A percentile compares a stretch with the other conserved stretches of the same genome.
Evolutionary conservation across 2,113 vertebrate species (phyloP).

Genomic region (Calyptommatus sinebrachiatus): DNA sequence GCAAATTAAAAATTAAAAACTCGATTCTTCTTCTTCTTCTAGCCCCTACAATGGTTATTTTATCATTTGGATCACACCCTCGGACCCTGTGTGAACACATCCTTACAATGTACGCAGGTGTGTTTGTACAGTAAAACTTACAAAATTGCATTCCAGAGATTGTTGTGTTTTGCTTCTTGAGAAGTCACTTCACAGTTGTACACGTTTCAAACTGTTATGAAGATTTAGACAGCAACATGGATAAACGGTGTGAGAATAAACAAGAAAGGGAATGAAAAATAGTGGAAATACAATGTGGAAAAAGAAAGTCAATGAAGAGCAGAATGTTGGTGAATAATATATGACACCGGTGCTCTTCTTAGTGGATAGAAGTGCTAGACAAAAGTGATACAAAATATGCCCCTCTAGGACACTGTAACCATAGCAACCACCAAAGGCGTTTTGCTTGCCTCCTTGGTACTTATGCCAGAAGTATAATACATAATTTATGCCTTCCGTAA

Average conservation of each 20-base stretch:
- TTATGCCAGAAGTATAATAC: conserved; percentile 29
- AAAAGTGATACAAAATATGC: conserved; percentile 45
- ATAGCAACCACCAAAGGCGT: conserved; percentile 58
- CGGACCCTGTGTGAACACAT: neutral
- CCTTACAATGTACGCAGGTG: neutral
- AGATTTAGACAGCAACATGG: neutral
- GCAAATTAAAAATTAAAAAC: no score
- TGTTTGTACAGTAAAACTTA: neutral
- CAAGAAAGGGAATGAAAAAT: conserved; percentile 6
- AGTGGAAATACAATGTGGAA: neutral
- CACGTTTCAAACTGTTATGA: neutral
- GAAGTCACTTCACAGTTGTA: neutral
- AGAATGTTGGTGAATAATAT: conserved; percentile 59
- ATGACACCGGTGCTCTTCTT: conserved; percentile 50
- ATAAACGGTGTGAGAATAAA: conserved; percentile 36
- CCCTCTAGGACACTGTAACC: conserved; percentile 58
- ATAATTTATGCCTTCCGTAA: neutral
- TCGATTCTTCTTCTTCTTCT: no score
- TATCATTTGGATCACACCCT: neutral
- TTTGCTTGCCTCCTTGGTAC: conserved; percentile 25
- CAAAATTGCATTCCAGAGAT: rapidly evolving
- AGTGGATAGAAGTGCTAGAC: conserved; percentile 55
- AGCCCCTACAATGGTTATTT: no score
- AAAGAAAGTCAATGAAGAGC: conserved; percentile 41
- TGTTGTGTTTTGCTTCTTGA: conserved; percentile 7